Conservation (phyloP, 2,113 vertebrate species). For the Propithecus coquereli region DNA sequence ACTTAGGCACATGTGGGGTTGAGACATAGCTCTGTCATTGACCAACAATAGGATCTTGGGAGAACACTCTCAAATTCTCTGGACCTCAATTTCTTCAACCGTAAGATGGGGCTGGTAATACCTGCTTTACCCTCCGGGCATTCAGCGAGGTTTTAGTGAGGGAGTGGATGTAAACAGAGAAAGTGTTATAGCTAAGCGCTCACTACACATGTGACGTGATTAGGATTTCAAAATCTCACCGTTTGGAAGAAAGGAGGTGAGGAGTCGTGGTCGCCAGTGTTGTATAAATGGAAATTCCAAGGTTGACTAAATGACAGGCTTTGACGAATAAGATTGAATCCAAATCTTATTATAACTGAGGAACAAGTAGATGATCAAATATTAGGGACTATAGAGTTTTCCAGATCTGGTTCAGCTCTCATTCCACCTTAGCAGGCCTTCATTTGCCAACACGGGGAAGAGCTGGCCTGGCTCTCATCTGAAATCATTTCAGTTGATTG, state of each 20-base stretch:
- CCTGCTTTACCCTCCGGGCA: background rate
- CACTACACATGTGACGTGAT: too few species aligned
- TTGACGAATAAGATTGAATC: background rate
- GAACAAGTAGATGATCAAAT: background rate
- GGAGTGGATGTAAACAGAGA: background rate
- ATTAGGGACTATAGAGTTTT: background rate
- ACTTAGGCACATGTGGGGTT: background rate
- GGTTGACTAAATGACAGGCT: background rate
- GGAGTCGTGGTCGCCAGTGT: background rate
- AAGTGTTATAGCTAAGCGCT: background rate
- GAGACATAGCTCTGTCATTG: background rate
- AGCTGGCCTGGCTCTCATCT: background rate
- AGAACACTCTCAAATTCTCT: background rate
- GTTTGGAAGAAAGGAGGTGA: background rate
- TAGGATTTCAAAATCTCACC: background rate
- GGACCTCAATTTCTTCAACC: background rate
- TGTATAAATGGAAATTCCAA: background rate
- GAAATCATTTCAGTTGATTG: background rate
- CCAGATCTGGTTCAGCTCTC: background rate
- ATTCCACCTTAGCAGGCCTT: background rate
- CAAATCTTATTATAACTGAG: background rate
- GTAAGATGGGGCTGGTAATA: background rate
- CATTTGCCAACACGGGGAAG: background rate
- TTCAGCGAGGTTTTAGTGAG: background rate
- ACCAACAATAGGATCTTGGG: background rate